Conservation (phyloP, 2,113 vertebrate species). For the Xiphophorus maculatus region DNA sequence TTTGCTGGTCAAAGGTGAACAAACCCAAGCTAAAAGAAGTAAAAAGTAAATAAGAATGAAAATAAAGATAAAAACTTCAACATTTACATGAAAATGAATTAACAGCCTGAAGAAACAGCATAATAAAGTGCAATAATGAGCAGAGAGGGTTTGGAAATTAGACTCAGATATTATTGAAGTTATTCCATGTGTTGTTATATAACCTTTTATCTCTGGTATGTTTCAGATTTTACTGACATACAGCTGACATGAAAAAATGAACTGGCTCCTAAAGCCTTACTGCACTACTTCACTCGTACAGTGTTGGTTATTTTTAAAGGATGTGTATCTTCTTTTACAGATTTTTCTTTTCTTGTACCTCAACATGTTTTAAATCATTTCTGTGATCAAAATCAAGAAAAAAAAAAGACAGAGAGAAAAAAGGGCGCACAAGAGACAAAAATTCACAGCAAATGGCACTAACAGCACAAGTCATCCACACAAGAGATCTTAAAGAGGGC, state of each 20-base stretch:
- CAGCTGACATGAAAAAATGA: slow-evolving; percentile 18
- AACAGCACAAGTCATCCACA: too few species aligned
- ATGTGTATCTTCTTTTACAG: not conserved
- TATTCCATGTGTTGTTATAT: slow-evolving; percentile 19
- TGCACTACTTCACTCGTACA: slow-evolving; percentile 16
- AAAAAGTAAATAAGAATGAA: not conserved
- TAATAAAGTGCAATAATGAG: not conserved
- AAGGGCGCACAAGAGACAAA: not conserved
- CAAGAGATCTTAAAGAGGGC: too few species aligned
- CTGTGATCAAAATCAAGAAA: too few species aligned
- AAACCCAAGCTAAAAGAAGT: not conserved
- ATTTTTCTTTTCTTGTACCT: too few species aligned
- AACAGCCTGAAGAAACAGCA: not conserved
- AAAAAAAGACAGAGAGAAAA: not conserved
- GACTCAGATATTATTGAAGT: slow-evolving; percentile 1
- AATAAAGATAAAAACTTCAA: not conserved
- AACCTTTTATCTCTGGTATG: slow-evolving; percentile 41
- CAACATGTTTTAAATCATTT: too few species aligned
- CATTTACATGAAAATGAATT: too few species aligned
- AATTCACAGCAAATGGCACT: too few species aligned
- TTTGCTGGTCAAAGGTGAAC: not conserved
- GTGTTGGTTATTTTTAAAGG: slow-evolving; percentile 8
- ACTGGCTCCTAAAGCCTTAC: slow-evolving; percentile 15
- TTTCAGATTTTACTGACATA: not conserved
- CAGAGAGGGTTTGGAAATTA: not conserved